Percentiles rank a stretch among this genome's conserved stretches.
These are phyloP conservation scores for Heliothis peltigera DNA, from an alignment of 2,888 invertebrate genomes.

Conservation along the genomic window DNA sequence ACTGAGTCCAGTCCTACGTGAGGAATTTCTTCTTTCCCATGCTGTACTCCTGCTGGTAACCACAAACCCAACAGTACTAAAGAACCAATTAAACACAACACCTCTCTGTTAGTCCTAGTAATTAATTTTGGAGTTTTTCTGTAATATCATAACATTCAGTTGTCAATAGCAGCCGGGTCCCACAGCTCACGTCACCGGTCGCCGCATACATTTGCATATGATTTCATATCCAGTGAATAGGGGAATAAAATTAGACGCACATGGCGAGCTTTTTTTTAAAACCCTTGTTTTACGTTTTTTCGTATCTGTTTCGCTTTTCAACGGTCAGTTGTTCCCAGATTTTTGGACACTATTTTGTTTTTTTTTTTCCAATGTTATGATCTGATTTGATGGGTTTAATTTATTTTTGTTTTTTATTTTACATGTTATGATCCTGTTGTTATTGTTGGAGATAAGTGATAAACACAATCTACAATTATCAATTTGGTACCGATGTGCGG, in stretches of 20 bases:
- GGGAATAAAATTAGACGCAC: conserved; percentile 89
- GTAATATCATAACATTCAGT: conserved; percentile 54
- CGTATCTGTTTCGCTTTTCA: conserved; percentile 73
- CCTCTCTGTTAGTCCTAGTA: background rate
- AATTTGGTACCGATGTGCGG: too few species aligned
- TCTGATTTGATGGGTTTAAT: background rate
- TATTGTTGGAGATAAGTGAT: too few species aligned
- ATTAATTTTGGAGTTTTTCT: conserved; percentile 23
- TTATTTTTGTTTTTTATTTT: too few species aligned
- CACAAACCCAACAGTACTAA: background rate
- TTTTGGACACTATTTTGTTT: conserved; percentile 36
- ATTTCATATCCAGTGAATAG: conserved; percentile 89
- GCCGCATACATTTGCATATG: conserved; percentile 87
- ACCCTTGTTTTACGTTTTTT: conserved; percentile 82
- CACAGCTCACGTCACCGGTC: conserved; percentile 61
- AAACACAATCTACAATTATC: too few species aligned
- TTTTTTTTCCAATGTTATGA: conserved; percentile 2
- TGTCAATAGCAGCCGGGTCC: conserved; percentile 47
- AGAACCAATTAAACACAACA: background rate
- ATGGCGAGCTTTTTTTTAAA: conserved; percentile 81
- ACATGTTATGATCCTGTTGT: too few species aligned
- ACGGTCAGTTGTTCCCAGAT: conserved; percentile 66
- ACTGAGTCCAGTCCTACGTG: too few species aligned
- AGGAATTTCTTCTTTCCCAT: too few species aligned
- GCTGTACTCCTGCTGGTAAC: background rate